A percentile compares a stretch with the other conserved stretches of the same genome.
These are phyloP conservation scores for Torymus auratus DNA, from an alignment of 2,888 invertebrate species.

Conservation along the genomic window DNA sequence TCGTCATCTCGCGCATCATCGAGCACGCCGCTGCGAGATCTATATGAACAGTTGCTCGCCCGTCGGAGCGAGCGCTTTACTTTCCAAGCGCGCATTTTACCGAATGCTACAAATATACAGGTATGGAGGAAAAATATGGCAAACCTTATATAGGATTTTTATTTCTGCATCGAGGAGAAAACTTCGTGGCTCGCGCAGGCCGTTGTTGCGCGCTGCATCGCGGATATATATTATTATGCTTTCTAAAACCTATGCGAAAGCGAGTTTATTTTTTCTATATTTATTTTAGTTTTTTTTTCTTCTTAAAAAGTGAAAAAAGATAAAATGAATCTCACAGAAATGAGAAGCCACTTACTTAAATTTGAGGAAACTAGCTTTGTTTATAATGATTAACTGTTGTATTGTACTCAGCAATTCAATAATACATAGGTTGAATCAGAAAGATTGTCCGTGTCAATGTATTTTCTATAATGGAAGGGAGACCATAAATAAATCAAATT, in stretches of 20 bases:
- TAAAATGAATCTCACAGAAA: too few species aligned
- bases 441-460: too few species aligned
- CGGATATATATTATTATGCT: neutral
- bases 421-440: too few species aligned
- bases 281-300: too few species aligned
- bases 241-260: neutral
- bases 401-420: too few species aligned
- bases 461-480: too few species aligned
- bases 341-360: too few species aligned
- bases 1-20: constrained; percentile 36
- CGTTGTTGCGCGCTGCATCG: neutral
- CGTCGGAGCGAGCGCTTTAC: neutral
- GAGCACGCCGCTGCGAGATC: constrained; percentile 1
- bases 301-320: too few species aligned
- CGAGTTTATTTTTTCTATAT: neutral
- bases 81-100: neutral
- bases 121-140: constrained; percentile 1
- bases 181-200: neutral
- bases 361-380: too few species aligned
- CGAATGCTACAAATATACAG: constrained; percentile 5
- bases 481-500: too few species aligned
- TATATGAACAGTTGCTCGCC: neutral
- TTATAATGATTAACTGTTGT: too few species aligned
- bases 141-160: neutral
- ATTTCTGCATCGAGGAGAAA: constrained; percentile 30